A percentile compares a stretch with the other conserved stretches of the same genome.
These are phyloP conservation scores for Penaeus japonicus DNA, from an alignment of 1,140 invertebrate species.

Conservation along the genomic window DNA sequence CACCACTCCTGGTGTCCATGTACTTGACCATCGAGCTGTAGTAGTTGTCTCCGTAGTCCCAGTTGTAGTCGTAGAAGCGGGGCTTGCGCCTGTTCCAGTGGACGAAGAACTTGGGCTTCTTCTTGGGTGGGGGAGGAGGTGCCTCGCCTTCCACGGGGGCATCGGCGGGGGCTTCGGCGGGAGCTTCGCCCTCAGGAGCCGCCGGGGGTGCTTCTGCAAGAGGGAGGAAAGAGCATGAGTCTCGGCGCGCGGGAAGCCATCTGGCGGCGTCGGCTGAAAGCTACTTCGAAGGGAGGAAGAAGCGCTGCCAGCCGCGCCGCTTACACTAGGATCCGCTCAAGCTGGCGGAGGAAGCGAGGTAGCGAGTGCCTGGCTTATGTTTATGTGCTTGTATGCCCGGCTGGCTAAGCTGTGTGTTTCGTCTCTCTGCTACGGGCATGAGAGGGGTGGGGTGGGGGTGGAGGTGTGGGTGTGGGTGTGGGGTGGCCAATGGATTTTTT, in stretches of 20 bases:
- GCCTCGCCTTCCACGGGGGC: constrained; percentile 34
- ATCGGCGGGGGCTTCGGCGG: neutral
- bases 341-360: neutral
- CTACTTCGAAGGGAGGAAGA: neutral
- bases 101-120: constrained; percentile 59
- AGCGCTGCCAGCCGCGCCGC: neutral
- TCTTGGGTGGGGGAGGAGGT: constrained; percentile 55
- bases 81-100: constrained; percentile 58
- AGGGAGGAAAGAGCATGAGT: neutral
- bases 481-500: too few relatives aligned
- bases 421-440: too few relatives aligned
- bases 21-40: constrained; percentile 57
- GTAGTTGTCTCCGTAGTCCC: constrained; percentile 58
- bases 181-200: constrained; percentile 10
- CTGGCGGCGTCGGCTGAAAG: neutral
- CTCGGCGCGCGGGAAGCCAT: neutral
- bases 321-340: neutral
- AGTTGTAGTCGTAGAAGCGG: constrained; percentile 60
- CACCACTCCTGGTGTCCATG: constrained; percentile 47
- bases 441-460: too few relatives aligned
- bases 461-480: too few relatives aligned
- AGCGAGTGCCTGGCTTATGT: neutral
- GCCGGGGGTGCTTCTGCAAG: neutral
- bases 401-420: too few relatives aligned
- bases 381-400: too few relatives aligned